A percentile compares a stretch with the other conserved stretches of the same genome.
Evolutionary conservation across 2,113 vertebrate genomes (phyloP).

Genomic region (Bos taurus): ARS-UCD2.0 NC_082638.1:617001-617500

Average conservation of each 20-base stretch:
- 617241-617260: neutral
- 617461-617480: neutral
- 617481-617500: neutral
- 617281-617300: neutral
- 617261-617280: neutral
- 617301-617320: neutral
- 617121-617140: neutral
- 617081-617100: accelerated
- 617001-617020: constrained; percentile 57
- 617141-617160: neutral
- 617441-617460: accelerated
- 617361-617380: neutral
- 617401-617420: neutral
- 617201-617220: neutral
- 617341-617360: neutral
- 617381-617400: neutral
- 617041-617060: accelerated
- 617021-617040: accelerated
- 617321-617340: neutral
- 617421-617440: neutral
- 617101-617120: neutral
- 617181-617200: neutral
- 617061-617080: accelerated
- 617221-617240: accelerated
- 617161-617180: neutral